Evolutionary conservation across 2,888 invertebrate species (phyloP).

Genomic region (Dioctria rufipes): DNA sequence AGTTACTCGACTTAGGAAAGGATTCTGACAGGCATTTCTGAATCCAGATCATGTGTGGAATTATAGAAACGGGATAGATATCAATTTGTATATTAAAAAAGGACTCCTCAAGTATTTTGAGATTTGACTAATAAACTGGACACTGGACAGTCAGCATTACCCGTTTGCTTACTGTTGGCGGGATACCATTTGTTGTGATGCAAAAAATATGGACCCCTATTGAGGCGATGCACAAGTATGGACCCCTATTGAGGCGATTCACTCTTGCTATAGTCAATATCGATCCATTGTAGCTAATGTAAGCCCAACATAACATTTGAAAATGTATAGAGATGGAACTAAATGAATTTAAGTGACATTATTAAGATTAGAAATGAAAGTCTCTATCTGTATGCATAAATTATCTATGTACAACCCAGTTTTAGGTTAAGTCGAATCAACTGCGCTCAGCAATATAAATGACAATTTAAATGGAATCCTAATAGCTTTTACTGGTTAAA

Average conservation of each 20-base stretch:
- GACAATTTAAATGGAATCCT: slow-evolving; percentile 40
- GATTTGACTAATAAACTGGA: slow-evolving; percentile 73
- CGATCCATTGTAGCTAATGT: slow-evolving; percentile 79
- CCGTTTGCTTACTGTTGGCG: slow-evolving; percentile 84
- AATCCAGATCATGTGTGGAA: slow-evolving; percentile 82
- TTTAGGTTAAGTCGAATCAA: slow-evolving; percentile 2
- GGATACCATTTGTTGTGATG: slow-evolving; percentile 87
- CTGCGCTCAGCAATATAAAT: slow-evolving; percentile 18
- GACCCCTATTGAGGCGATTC: slow-evolving; percentile 86
- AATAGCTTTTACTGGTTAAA: slow-evolving; percentile 25
- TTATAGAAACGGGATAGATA: slow-evolving; percentile 68
- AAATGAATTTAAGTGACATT: background rate
- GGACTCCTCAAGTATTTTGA: background rate
- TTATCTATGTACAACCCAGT: background rate
- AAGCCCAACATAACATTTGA: background rate
- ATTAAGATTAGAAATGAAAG: slow-evolving; percentile 27
- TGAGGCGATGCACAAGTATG: slow-evolving; percentile 87
- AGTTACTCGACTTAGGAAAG: slow-evolving; percentile 81
- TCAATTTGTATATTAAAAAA: background rate
- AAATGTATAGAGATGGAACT: slow-evolving; percentile 23
- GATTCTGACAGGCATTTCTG: slow-evolving; percentile 82
- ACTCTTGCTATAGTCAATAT: slow-evolving; percentile 81
- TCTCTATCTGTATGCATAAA: too few species aligned
- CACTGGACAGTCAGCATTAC: slow-evolving; percentile 88
- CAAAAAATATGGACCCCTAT: too few species aligned